These are phyloP conservation scores for Epirrita christyi DNA, from an alignment of 2,888 invertebrate genomes.

Conservation along the genomic window DNA sequence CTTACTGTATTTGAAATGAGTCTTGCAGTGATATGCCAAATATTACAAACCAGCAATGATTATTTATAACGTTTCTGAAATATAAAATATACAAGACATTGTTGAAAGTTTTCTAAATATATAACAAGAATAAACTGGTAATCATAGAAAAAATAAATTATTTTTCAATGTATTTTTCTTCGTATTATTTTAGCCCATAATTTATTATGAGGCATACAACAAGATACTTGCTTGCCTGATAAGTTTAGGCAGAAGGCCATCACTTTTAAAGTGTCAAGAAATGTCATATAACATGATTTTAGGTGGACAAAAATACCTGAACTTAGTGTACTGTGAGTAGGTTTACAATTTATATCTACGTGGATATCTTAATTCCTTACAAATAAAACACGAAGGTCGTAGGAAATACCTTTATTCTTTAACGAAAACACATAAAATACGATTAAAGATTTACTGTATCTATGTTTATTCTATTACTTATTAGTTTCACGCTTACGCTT, in stretches of 20 bases:
- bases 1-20: conserved; percentile 49
- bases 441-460: too few species aligned
- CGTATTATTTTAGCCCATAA: conserved; percentile 54
- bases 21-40: conserved; percentile 84
- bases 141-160: conserved; percentile 80
- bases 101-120: conserved; percentile 84
- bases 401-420: conserved; percentile 17
- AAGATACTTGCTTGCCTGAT: not conserved
- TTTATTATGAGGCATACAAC: not conserved
- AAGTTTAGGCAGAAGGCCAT: too few species aligned
- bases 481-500: too few species aligned
- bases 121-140: conserved; percentile 77
- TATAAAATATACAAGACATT: conserved; percentile 81
- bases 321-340: not conserved
- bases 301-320: too few species aligned
- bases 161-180: conserved; percentile 73
- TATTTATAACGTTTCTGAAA: conserved; percentile 79
- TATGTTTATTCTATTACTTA: too few species aligned
- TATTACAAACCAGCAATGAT: conserved; percentile 79
- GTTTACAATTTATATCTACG: not conserved
- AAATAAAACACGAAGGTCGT: conserved; percentile 41
- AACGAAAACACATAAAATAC: not conserved
- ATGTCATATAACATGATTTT: too few species aligned
- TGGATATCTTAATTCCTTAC: conserved; percentile 17
- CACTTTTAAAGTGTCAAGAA: too few species aligned